Conservation (phyloP, 1,140 invertebrate genomes). For the Linepithema humile region DNA sequence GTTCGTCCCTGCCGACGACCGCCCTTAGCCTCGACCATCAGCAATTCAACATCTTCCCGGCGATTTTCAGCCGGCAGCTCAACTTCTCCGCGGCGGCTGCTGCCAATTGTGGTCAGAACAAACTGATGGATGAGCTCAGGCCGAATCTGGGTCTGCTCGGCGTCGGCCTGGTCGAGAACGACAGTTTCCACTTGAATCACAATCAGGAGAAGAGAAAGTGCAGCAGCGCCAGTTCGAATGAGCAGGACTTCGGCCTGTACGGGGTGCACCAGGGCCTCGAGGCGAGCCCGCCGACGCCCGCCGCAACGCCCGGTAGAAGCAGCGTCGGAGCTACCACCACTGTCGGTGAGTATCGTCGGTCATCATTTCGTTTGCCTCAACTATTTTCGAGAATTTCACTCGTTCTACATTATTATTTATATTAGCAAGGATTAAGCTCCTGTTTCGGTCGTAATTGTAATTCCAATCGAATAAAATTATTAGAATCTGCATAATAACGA, state of each 20-base stretch:
- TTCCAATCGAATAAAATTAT: neutral
- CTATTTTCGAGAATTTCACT: neutral
- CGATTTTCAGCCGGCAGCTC: slow-evolving; percentile 93
- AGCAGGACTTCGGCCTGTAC: slow-evolving; percentile 92
- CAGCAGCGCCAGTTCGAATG: slow-evolving; percentile 90
- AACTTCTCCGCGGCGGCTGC: slow-evolving; percentile 90
- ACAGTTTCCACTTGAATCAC: slow-evolving; percentile 87
- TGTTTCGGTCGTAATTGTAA: neutral
- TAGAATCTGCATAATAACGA: neutral
- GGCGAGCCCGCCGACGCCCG: slow-evolving; percentile 84
- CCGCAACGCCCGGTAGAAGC: slow-evolving; percentile 86
- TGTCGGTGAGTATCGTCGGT: slow-evolving; percentile 76
- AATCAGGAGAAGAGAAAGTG: slow-evolving; percentile 88
- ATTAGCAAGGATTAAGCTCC: neutral
- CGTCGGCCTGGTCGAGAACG: slow-evolving; percentile 91
- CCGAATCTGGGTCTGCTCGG: slow-evolving; percentile 92
- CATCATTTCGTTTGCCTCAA: no score
- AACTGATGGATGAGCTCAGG: slow-evolving; percentile 93
- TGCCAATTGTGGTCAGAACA: slow-evolving; percentile 88
- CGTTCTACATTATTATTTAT: neutral
- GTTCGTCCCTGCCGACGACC: slow-evolving; percentile 79
- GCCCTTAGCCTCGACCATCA: slow-evolving; percentile 88
- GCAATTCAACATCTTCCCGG: slow-evolving; percentile 95
- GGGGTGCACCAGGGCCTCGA: slow-evolving; percentile 82
- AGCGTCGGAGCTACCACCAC: slow-evolving; percentile 78